A percentile compares a stretch with the other conserved stretches of the same genome.
Conservation (phyloP, 2,888 invertebrate species). For the Himalopsyche kuldschensis region DNA sequence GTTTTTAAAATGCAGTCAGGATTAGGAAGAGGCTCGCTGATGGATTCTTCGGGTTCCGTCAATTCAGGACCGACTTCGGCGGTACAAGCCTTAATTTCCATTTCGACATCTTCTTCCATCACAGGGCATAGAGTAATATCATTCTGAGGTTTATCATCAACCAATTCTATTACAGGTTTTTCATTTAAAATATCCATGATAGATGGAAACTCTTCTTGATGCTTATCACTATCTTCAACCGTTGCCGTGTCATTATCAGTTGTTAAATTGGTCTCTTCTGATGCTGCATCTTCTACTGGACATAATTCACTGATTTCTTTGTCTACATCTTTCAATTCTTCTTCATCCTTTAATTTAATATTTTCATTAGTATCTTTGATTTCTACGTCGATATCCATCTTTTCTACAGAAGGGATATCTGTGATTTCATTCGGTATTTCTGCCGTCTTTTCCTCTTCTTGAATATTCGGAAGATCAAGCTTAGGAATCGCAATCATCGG, state of each 20-base stretch:
- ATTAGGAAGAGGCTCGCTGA: background rate
- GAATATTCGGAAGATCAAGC: background rate
- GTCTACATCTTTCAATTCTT: background rate
- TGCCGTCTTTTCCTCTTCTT: background rate
- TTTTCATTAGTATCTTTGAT: background rate
- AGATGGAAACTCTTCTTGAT: slow-evolving; percentile 52
- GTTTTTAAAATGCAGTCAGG: slow-evolving; percentile 22
- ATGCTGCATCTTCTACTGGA: background rate
- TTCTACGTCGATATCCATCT: background rate
- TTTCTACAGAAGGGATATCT: background rate
- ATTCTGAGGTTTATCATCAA: slow-evolving; percentile 35
- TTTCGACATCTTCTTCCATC: background rate
- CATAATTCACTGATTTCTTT: background rate
- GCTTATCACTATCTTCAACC: background rate
- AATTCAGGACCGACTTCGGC: background rate
- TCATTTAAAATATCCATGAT: slow-evolving; percentile 57
- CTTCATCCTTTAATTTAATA: background rate
- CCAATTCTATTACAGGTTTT: slow-evolving; percentile 40
- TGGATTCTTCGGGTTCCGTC: background rate
- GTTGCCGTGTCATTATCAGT: background rate
- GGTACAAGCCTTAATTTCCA: background rate
- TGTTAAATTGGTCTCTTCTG: background rate
- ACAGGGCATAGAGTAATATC: background rate
- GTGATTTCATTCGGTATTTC: background rate
- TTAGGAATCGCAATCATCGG: slow-evolving; percentile 41